Percentiles rank a stretch among this genome's conserved stretches.
phyloP scores from a whole-genome alignment of 2,113 vertebrate species.

The Aythya baeri region DNA sequence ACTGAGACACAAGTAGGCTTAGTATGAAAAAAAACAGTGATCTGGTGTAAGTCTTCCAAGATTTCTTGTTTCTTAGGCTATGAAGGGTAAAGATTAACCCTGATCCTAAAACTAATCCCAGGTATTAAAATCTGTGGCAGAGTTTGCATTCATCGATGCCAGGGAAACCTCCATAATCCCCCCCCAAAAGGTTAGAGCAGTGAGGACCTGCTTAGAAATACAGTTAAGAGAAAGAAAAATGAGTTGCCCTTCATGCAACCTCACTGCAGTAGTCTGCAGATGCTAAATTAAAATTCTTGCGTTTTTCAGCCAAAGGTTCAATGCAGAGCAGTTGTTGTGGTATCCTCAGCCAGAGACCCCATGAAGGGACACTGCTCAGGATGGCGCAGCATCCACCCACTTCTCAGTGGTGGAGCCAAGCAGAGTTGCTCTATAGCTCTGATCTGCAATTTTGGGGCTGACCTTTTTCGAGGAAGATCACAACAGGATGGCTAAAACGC shows the following conservation, averaged over 20 bases:
- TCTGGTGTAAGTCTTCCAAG: background rate
- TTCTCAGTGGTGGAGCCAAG: background rate
- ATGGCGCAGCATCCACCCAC: no score
- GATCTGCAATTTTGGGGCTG: background rate
- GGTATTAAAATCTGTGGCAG: background rate
- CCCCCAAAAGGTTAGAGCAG: background rate
- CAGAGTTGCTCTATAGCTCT: background rate
- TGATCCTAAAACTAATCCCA: background rate
- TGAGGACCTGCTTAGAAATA: background rate
- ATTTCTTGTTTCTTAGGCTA: background rate
- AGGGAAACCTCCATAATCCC: background rate
- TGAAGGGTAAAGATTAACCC: background rate
- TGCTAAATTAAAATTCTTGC: background rate
- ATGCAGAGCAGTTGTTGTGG: background rate
- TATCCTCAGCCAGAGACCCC: background rate
- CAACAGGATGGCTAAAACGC: background rate
- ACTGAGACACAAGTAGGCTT: background rate
- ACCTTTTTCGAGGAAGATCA: background rate
- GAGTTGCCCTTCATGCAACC: background rate
- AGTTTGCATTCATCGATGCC: background rate
- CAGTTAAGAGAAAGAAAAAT: background rate
- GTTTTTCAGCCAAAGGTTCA: background rate
- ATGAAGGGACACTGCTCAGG: background rate
- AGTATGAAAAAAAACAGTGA: background rate
- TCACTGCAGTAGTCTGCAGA: background rate